Base-by-base conservation (phyloP, 23 tunicate species). In the Botrylloides violaceus region DNA sequence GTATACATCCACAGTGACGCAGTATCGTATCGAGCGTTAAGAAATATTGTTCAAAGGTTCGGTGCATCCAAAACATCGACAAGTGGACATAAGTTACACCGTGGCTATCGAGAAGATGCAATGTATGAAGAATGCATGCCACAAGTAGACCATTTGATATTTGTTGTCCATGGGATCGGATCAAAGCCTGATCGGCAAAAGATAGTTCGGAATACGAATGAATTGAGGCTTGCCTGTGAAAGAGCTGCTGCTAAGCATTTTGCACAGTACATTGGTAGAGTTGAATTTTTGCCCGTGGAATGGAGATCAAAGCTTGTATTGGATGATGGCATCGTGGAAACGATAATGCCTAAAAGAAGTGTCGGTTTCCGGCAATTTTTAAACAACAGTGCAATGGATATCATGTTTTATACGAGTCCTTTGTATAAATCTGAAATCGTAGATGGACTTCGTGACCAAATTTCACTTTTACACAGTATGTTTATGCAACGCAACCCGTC, bases 161-260 rank as follows among this genome's bases (percentile, higher is more conserved):
- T 90, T 70, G 90, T 90, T 20, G 81, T 90, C 19, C 97, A 90
- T 70, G 97, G 97, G 24, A 83, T 90, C 59, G 97, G 97, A 27
- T 80, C 97, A 18, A 83, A 80, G 38, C 56, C 82, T 0, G 97
- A 90, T 78, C 75, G 88, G 63, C 66, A 72, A 20, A 90, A 90
- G 50, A 75, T 90, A 3, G 97, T 83, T 49, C 81, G 97, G 2
- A 90, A 90, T 62, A 90, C 97, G 2, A 34, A 77, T 4, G 73
- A 61, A 18, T 83, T 90, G 26, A 83, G 97, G 6, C 35, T 79
- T 7, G 43, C 66, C 3, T 77, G 97, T 71, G 80, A 71, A 7
- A 71, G 76, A 35, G 55, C 74, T 2, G 70, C 87, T 43, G 70
- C 62, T 9, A 80, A 83, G 61, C 66, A 83, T 36, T 75, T 79